A percentile compares a stretch with the other conserved stretches of the same genome.
These are phyloP conservation scores for Tiliacea citrago DNA, from an alignment of 2,888 invertebrate genomes.

Conservation along the genomic window DNA sequence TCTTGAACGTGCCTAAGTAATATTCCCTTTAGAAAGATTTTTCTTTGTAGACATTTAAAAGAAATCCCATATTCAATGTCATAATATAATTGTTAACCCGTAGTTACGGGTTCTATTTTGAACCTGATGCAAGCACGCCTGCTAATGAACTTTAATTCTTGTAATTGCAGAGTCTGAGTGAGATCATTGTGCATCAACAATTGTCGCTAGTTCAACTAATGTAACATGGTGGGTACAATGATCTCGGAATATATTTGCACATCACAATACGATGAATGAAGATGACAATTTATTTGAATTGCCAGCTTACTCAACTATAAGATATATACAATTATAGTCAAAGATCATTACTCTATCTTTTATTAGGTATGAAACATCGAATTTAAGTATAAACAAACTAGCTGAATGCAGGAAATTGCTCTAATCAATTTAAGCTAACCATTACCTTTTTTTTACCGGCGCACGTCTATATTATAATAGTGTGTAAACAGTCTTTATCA, in stretches of 20 bases:
- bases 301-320: background rate
- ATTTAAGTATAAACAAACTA: background rate
- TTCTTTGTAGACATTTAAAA: background rate
- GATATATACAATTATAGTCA: too few relatives aligned
- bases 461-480: background rate
- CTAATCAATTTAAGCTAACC: conserved; percentile 22
- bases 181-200: conserved; percentile 57
- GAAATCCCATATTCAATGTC: background rate
- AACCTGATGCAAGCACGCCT: conserved; percentile 6
- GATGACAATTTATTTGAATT: conserved; percentile 32
- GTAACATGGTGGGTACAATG: conserved; percentile 36
- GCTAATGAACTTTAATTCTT: conserved; percentile 55
- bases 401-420: conserved; percentile 16
- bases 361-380: too few relatives aligned
- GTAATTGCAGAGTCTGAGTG: conserved; percentile 51
- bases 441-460: conserved; percentile 7
- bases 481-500: too few relatives aligned
- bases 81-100: background rate
- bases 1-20: background rate
- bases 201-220: conserved; percentile 50
- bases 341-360: conserved; percentile 1
- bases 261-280: conserved; percentile 16
- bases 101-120: too few relatives aligned
- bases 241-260: conserved; percentile 51
- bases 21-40: background rate